Percentiles rank a stretch among this genome's conserved stretches.
Evolutionary conservation across 2,113 vertebrate species (phyloP).

Genomic region (Cryptomyrus ogoouensis): DNA sequence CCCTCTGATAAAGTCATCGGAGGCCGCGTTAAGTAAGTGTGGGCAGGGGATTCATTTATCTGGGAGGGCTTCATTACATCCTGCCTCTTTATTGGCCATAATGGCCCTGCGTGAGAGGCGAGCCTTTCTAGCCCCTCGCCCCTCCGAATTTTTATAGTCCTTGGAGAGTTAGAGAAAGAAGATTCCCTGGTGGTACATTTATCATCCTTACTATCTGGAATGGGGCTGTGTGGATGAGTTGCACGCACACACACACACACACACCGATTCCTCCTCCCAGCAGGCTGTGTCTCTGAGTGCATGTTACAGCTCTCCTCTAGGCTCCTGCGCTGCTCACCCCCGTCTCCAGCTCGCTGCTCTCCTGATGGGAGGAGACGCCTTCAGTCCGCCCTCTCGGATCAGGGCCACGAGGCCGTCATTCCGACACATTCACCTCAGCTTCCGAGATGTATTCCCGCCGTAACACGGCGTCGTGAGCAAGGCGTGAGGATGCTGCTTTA

Average conservation of each 20-base stretch:
- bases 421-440: background rate
- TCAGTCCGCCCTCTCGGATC: background rate
- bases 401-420: background rate
- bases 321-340: background rate
- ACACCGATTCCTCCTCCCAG: background rate
- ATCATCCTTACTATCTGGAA: background rate
- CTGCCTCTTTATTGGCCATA: background rate
- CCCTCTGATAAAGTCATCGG: constrained; percentile 7
- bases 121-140: background rate
- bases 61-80: constrained; percentile 6
- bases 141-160: background rate
- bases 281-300: background rate
- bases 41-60: constrained; percentile 10
- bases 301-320: background rate
- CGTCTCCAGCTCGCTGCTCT: background rate
- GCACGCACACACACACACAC: background rate
- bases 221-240: background rate
- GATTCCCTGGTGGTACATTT: background rate
- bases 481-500: background rate
- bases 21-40: background rate
- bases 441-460: background rate
- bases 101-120: background rate
- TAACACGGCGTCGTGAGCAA: background rate
- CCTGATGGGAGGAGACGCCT: background rate
- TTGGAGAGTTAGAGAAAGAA: background rate